These are phyloP conservation scores for Drosophila kambysellisi DNA, from an alignment of 2,888 invertebrate species.

Conservation along the genomic window DNA sequence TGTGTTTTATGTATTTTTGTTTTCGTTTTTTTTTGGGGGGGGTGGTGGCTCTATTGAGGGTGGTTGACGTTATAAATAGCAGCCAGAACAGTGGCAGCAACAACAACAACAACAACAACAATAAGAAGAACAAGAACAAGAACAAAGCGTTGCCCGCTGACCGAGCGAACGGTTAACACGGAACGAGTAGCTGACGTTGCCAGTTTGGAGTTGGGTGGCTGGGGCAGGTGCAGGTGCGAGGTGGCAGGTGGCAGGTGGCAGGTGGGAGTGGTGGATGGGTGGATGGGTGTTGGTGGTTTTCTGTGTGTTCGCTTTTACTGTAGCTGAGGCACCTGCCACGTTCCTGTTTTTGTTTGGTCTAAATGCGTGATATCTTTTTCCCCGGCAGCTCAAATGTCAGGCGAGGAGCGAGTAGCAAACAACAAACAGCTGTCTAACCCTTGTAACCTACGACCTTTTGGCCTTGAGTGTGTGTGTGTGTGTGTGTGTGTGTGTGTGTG, in stretches of 20 bases:
- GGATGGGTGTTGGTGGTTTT: background rate
- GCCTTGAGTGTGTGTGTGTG: background rate
- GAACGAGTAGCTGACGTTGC: conserved; percentile 3
- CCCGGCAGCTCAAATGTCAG: conserved; percentile 56
- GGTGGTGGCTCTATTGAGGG: background rate
- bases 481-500: background rate
- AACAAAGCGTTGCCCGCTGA: conserved; percentile 11
- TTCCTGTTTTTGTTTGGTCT: conserved; percentile 28
- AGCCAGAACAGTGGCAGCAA: conserved; percentile 2
- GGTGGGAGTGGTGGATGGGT: background rate
- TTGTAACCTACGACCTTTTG: conserved; percentile 60
- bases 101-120: conserved; percentile 7
- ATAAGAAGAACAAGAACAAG: conserved; percentile 3
- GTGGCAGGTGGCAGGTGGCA: background rate
- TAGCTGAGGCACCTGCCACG: conserved; percentile 16
- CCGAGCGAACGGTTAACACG: conserved; percentile 26
- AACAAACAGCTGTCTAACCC: conserved; percentile 49
- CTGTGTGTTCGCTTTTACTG: background rate
- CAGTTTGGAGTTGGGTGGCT: background rate
- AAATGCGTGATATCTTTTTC: conserved; percentile 56
- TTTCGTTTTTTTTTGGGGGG: background rate
- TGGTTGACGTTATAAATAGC: conserved; percentile 16
- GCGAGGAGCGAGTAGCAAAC: conserved; percentile 5
- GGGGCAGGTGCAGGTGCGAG: background rate
- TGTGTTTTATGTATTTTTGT: background rate